Conservation (phyloP, 2,888 invertebrate species). For the Nephrotoma flavescens region DNA sequence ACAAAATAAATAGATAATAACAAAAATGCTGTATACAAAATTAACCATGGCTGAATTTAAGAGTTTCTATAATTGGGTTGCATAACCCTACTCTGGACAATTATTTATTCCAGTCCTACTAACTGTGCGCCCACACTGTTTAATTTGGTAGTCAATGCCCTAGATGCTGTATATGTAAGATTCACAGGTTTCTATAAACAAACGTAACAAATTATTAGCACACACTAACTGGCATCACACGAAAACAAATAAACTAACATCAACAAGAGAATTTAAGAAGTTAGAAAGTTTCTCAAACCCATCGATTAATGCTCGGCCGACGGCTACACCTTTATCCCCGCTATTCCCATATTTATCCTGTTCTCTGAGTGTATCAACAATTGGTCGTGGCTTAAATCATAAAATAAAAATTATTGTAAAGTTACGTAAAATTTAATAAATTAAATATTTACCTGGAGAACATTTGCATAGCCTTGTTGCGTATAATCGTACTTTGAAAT, state of each 20-base stretch:
- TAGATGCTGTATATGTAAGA: neutral
- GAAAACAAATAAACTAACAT: slow-evolving; percentile 33
- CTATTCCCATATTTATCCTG: slow-evolving; percentile 67
- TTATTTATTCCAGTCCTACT: slow-evolving; percentile 1
- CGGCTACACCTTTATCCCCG: slow-evolving; percentile 46
- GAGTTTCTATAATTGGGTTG: too few species aligned
- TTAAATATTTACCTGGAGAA: neutral
- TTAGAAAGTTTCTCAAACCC: slow-evolving; percentile 54
- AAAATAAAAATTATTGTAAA: neutral
- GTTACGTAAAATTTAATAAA: neutral
- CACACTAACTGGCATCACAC: neutral
- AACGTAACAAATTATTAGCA: neutral
- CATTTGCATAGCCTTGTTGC: neutral
- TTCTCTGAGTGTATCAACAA: slow-evolving; percentile 60
- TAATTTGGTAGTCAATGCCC: neutral
- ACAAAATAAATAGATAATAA: neutral
- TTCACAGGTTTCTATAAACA: neutral
- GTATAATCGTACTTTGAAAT: neutral
- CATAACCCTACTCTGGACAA: neutral
- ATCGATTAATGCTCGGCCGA: slow-evolving; percentile 48
- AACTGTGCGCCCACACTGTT: neutral
- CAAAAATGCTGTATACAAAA: neutral
- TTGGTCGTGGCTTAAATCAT: slow-evolving; percentile 42
- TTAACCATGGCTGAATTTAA: neutral
- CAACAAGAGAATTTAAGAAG: slow-evolving; percentile 43